phyloP scores from a whole-genome alignment of 2,797 vertebrate species.

The Peromyscus attwateri region DNA sequence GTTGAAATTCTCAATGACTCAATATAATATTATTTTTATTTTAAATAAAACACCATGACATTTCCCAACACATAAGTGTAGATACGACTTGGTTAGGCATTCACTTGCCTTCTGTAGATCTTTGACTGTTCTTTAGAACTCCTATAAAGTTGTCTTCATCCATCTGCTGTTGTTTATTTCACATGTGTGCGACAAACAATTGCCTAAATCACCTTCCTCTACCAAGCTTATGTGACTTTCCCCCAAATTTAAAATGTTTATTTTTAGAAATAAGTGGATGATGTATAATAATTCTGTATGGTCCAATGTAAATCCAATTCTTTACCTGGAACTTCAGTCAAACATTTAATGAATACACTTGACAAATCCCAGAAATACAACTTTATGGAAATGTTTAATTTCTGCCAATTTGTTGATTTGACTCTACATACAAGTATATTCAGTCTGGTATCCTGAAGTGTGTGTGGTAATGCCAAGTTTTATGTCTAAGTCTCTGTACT shows the following conservation, averaged over 20 bases:
- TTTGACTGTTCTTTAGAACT: neutral
- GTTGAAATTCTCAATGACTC: neutral
- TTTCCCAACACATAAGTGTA: neutral
- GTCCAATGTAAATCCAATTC: neutral
- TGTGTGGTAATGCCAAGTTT: constrained; percentile 52
- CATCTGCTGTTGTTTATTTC: neutral
- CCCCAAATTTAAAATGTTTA: constrained; percentile 4
- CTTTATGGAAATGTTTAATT: constrained; percentile 53
- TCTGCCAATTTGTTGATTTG: constrained; percentile 42
- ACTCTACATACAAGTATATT: constrained; percentile 25
- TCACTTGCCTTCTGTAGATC: neutral
- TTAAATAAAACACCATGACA: neutral
- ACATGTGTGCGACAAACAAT: neutral
- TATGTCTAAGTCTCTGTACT: constrained; percentile 31
- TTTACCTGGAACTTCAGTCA: constrained; percentile 22
- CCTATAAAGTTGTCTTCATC: neutral
- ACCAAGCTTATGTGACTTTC: neutral
- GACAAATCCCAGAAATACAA: constrained; percentile 49
- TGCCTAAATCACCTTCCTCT: neutral
- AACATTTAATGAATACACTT: constrained; percentile 25
- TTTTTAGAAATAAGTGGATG: constrained; percentile 48
- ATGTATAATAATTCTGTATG: neutral
- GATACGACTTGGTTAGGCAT: neutral
- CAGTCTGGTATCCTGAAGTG: constrained; percentile 65
- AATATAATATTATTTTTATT: neutral